Evolutionary conservation across 1,140 invertebrate species (phyloP), one percentile per base, ranked within the genome.

Genomic region (Vollenhovia emeryi): DNA sequence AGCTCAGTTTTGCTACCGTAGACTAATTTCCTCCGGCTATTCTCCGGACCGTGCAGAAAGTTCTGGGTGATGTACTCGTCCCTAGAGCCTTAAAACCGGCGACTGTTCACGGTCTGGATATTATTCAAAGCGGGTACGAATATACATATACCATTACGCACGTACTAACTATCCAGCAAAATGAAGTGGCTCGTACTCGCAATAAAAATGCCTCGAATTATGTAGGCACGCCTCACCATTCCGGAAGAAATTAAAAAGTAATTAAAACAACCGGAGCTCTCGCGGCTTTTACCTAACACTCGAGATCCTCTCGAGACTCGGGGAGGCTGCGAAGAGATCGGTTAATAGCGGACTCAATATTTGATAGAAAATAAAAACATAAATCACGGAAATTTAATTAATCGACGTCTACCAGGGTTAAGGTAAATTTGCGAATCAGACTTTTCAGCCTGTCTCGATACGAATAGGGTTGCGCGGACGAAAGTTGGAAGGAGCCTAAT

Each of bases 211-310:
- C 84, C 87, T 90, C 86, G 79, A 93, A 92, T 93, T 93, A 92
- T 89, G 87, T 87, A 79, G 86, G 87, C 87, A 91, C 84, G 89
- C 88, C 86, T 88, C 84, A 86, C 86, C 88, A 89, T 93, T 92
- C 91, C 64, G 87, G 87, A 93, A 93, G 91, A 93, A 93, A 93
- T 93, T 93, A 93, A 93, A 93, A 93, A 93, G 89, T 93, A 93
- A 93, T 93, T 93, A 93, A 92, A 93, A 93, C 91, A 92, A 91
- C 89, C 60, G 82, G 82, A 57, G 50, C 50, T 45, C 48, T 66
- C 36, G 27, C 57, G 43, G 71, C 50, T 73, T 71, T 33, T n/a
- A 43, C 27, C 50, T 43, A 40, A 55, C 18, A 30, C 78, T 43
- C 36, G 66, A 71, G 66, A 59, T 27, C 60, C 75, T 66, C 33